phyloP scores from a whole-genome alignment of 2,113 vertebrate genomes.

The Platichthys flesus region DNA sequence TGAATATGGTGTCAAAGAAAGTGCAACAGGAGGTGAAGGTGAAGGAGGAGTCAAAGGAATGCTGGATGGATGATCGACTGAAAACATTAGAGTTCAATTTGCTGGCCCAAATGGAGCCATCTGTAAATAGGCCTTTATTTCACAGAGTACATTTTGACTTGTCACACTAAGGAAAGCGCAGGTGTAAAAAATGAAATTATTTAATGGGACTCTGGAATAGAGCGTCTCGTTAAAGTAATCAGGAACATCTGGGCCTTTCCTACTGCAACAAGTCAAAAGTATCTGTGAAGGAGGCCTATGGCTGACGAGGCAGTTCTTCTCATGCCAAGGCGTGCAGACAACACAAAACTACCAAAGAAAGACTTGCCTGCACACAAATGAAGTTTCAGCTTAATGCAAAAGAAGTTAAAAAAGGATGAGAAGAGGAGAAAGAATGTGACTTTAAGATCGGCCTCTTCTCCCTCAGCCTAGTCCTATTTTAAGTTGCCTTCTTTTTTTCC shows the following conservation, averaged over 20 bases:
- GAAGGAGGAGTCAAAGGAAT: conserved; percentile 50
- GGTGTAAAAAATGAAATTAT: not conserved
- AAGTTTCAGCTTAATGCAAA: conserved; percentile 16
- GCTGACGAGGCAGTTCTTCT: not conserved
- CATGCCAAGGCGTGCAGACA: conserved; percentile 4
- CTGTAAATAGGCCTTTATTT: not conserved
- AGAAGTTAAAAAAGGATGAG: conserved; percentile 15
- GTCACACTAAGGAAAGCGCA: not conserved
- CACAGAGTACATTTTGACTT: not conserved
- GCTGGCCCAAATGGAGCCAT: conserved; percentile 1
- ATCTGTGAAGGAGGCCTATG: not conserved
- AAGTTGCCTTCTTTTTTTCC: conserved; percentile 51
- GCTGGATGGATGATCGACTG: conserved; percentile 45
- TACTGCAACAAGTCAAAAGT: not conserved
- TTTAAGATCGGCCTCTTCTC: conserved; percentile 27
- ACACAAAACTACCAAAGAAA: not conserved
- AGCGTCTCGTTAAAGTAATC: not conserved
- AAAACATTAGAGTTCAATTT: conserved; percentile 16
- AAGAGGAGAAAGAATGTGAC: conserved; percentile 13
- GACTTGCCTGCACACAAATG: not conserved
- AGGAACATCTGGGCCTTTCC: not conserved
- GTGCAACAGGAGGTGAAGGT: conserved; percentile 43
- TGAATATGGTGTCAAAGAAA: conserved; percentile 51
- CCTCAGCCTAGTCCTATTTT: conserved; percentile 62
- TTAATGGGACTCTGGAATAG: not conserved